Percentiles rank a stretch among this genome's conserved stretches.
Conservation (phyloP, 1,140 invertebrate species). For the Sitodiplosis mosellana region DNA sequence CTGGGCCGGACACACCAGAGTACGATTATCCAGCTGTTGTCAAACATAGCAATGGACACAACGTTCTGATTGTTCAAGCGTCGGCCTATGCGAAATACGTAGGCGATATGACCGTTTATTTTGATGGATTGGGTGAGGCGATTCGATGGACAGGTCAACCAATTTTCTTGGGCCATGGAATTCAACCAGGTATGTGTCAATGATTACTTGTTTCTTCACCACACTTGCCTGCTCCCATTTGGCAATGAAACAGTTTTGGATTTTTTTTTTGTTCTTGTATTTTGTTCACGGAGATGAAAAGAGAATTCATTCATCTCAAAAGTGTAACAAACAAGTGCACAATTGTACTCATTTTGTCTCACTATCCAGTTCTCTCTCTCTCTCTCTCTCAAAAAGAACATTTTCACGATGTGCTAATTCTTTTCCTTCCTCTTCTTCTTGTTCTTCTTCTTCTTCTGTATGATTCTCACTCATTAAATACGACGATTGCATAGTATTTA, state of each 20-base stretch:
- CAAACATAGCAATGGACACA: conserved; percentile 29
- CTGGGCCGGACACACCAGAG: conserved; percentile 30
- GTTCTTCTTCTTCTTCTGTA: no score
- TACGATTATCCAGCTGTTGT: conserved; percentile 49
- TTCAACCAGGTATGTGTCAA: conserved; percentile 36
- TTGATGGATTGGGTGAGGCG: conserved; percentile 52
- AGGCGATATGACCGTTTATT: conserved; percentile 52
- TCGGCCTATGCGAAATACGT: conserved; percentile 53
- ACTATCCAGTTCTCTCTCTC: no score
- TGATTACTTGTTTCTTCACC: no score
- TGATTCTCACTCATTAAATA: no score
- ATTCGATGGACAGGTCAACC: conserved; percentile 50
- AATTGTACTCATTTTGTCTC: no score
- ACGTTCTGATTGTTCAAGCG: conserved; percentile 51
- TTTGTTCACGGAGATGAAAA: not conserved
- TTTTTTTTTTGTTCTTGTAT: not conserved
- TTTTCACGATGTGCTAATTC: no score
- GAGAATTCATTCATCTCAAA: not conserved
- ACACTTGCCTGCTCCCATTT: no score
- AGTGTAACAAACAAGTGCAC: no score
- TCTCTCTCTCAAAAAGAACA: no score
- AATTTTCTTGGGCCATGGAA: conserved; percentile 41
- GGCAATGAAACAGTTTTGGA: no score
- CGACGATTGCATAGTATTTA: no score
- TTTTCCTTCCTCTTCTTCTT: no score